Evolutionary conservation across 2,113 vertebrate species (phyloP), one percentile per base, ranked within the genome.

Genomic region (Seriola dumerili): DNA sequence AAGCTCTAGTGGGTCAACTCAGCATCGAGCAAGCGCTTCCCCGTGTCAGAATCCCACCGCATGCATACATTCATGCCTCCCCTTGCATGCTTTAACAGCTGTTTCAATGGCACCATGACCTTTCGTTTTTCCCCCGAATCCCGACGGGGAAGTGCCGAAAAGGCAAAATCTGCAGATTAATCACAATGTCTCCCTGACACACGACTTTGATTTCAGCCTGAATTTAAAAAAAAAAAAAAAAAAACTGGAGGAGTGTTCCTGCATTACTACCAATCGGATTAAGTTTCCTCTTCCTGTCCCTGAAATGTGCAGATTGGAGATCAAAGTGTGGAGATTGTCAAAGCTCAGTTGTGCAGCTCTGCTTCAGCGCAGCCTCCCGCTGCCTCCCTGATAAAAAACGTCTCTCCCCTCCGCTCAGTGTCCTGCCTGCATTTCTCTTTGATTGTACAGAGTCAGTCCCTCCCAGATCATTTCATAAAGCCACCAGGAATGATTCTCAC

Each of bases 221-320:
- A 84, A 89, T 85, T 69, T 79, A 86, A 74, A 50, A 73, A 80
- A 84, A 84, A 89, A 83, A 69, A 80, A 85, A 72, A 55, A 70
- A 79, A 25, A n/a, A 75, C 70, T 21, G n/a, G 55, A 42, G 71
- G 17, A 72, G 50, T 57, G 59, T 85, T 86, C 70, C 68, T 86
- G 85, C 84, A 77, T 84, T 74, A 65, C 84, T 59, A 72, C 75
- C 74, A 83, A 78, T 90, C 81, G 59, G 84, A 92, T 91, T 91
- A 89, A 52, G 81, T 54, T 74, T 63, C 72, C 50, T 44, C 44
- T 54, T 44, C 50, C 63, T 55, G 67, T 83, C 76, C 77, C 78
- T 48, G 42, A 76, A 68, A 86, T 78, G 78, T 83, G 81, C 76
- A 83, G 85, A 87, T 85, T 57, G 40, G 48, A 86, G 76, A 89